phyloP scores from a whole-genome alignment of 2,113 vertebrate species.

The Cynocephalus volans region DNA sequence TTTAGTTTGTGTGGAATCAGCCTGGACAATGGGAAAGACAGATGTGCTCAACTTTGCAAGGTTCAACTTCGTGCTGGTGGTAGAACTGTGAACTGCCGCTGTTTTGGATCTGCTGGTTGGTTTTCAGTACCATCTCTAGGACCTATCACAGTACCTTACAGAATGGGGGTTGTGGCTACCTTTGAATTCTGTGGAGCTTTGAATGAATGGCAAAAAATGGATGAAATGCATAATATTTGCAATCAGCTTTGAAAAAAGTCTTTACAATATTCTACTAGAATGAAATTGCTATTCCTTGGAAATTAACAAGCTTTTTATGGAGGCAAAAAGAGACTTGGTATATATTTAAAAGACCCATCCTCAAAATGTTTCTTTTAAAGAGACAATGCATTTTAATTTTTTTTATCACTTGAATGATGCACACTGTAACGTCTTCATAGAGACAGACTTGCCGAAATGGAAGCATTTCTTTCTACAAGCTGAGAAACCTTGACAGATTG shows the following conservation, averaged over 20 bases:
- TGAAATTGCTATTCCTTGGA: conserved; percentile 73
- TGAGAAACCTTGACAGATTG: background rate
- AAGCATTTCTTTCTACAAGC: conserved; percentile 58
- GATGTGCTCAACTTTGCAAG: conserved; percentile 51
- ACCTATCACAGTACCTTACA: conserved; percentile 76
- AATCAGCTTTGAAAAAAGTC: conserved; percentile 81
- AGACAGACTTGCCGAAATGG: conserved; percentile 45
- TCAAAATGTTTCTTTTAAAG: conserved; percentile 84
- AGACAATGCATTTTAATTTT: conserved; percentile 70
- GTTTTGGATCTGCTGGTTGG: conserved; percentile 63
- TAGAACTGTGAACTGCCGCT: background rate
- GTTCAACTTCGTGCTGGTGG: conserved; percentile 48
- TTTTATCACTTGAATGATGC: conserved; percentile 68
- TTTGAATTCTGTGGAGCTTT: conserved; percentile 79
- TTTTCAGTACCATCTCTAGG: conserved; percentile 74
- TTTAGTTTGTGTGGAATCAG: background rate
- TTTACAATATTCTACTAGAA: conserved; percentile 77
- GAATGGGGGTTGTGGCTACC: conserved; percentile 69
- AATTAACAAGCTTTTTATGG: conserved; percentile 81
- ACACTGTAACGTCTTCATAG: conserved; percentile 71
- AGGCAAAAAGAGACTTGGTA: conserved; percentile 77
- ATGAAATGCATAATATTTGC: conserved; percentile 83
- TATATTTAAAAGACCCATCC: conserved; percentile 82
- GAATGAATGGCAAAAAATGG: conserved; percentile 68
- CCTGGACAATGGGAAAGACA: conserved; percentile 76